Conservation (phyloP, 2,888 invertebrate species). For the Heteropelma amictum region DNA sequence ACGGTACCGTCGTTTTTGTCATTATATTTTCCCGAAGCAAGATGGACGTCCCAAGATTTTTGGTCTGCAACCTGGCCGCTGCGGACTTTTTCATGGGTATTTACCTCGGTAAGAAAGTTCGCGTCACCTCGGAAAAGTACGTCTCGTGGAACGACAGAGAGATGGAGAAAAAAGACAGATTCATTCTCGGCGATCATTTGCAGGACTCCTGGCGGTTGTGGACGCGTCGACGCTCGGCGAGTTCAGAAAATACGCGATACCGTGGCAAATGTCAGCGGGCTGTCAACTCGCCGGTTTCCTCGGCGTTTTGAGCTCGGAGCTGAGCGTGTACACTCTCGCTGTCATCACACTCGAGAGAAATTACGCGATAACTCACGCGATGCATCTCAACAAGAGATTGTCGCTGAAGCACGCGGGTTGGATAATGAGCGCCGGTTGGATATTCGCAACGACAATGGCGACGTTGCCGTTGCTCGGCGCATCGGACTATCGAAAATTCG, state of each 20-base stretch:
- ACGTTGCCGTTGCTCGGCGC: slow-evolving; percentile 92
- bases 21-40: slow-evolving; percentile 93
- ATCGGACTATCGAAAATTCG: slow-evolving; percentile 97
- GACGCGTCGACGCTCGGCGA: slow-evolving; percentile 97
- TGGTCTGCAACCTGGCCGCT: slow-evolving; percentile 97
- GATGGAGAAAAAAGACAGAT: neutral
- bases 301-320: slow-evolving; percentile 94
- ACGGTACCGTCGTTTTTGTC: slow-evolving; percentile 96
- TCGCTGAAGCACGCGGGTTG: slow-evolving; percentile 93
- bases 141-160: neutral
- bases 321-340: slow-evolving; percentile 96
- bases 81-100: slow-evolving; percentile 99
- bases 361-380: slow-evolving; percentile 98
- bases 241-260: slow-evolving; percentile 97
- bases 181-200: slow-evolving; percentile 12
- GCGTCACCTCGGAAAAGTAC: too few species aligned
- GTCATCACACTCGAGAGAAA: slow-evolving; percentile 97
- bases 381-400: slow-evolving; percentile 96
- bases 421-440: slow-evolving; percentile 96
- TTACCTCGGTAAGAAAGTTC: slow-evolving; percentile 84
- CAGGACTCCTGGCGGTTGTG: slow-evolving; percentile 95
- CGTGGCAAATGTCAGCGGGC: slow-evolving; percentile 97
- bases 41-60: slow-evolving; percentile 97
- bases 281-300: slow-evolving; percentile 97
- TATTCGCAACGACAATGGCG: slow-evolving; percentile 92